These are phyloP conservation scores for Kuschelorhynchus macadamiae DNA, from an alignment of 2,888 invertebrate genomes.

Conservation along the genomic window DNA sequence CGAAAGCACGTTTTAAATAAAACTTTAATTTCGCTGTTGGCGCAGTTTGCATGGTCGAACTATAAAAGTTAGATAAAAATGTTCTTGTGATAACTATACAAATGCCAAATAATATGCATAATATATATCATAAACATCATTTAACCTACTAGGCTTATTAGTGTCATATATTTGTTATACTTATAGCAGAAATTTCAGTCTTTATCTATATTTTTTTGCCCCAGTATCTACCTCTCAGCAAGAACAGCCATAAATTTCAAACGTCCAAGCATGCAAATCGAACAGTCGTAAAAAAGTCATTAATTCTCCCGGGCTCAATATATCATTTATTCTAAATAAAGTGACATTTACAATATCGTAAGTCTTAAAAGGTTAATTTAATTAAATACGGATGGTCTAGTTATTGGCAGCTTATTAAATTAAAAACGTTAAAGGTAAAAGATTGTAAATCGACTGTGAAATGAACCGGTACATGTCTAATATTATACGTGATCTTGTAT, in stretches of 20 bases:
- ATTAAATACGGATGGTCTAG: slow-evolving; percentile 51
- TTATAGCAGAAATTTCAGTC: no score
- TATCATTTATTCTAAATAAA: slow-evolving; percentile 49
- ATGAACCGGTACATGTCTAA: slow-evolving; percentile 13
- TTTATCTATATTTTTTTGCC: not conserved
- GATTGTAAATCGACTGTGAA: slow-evolving; percentile 24
- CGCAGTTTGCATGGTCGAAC: no score
- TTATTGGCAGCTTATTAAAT: slow-evolving; percentile 47
- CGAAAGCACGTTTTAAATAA: no score
- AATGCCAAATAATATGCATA: no score
- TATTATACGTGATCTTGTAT: slow-evolving; percentile 29
- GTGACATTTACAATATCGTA: slow-evolving; percentile 47
- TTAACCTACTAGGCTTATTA: no score
- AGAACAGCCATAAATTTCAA: slow-evolving; percentile 35
- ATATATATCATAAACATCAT: no score
- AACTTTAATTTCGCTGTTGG: no score
- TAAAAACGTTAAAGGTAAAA: slow-evolving; percentile 36
- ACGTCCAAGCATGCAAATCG: slow-evolving; percentile 43
- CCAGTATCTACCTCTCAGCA: slow-evolving; percentile 1
- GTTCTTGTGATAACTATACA: no score
- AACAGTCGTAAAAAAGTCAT: slow-evolving; percentile 47
- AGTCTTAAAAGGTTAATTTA: slow-evolving; percentile 50
- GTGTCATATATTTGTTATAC: no score
- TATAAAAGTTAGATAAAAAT: no score
- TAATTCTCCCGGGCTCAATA: slow-evolving; percentile 43